Percentiles rank a stretch among this genome's conserved stretches.
Evolutionary conservation across 2,113 vertebrate species (phyloP).

Genomic region (Notechis scutatus): DNA sequence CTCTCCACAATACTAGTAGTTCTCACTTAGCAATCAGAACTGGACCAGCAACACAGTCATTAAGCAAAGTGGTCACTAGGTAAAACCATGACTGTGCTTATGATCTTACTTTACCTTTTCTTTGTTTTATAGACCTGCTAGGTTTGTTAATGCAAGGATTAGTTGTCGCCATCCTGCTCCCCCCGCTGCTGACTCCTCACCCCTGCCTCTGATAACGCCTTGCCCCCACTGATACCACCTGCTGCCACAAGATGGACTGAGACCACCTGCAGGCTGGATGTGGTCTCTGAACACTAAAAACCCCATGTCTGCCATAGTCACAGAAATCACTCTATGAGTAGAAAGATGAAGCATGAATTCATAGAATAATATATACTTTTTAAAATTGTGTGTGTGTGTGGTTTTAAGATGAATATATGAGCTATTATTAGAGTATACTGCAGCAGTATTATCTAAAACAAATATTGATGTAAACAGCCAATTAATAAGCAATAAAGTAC

Average conservation of each 20-base stretch:
- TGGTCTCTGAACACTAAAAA: no score
- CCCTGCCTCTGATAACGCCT: no score
- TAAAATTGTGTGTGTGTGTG: no score
- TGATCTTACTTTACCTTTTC: neutral
- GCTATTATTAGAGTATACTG: neutral
- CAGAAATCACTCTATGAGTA: neutral
- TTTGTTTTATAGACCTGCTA: neutral
- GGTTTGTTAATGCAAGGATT: neutral
- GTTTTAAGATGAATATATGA: neutral
- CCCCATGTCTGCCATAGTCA: neutral
- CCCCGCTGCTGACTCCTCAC: neutral
- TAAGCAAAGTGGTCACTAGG: neutral
- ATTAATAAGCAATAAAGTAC: neutral
- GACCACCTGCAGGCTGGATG: no score
- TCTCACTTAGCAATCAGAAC: neutral
- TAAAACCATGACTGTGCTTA: neutral
- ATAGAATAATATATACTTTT: neutral
- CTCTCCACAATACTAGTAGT: neutral
- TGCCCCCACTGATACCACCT: no score
- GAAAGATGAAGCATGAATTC: neutral
- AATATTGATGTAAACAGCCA: neutral
- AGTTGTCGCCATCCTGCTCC: neutral
- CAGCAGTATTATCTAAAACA: neutral
- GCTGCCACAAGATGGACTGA: no score
- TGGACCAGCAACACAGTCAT: neutral